These are phyloP conservation scores for Acanthochromis polyacanthus DNA, from an alignment of 2,113 vertebrate species.

Conservation along the genomic window DNA sequence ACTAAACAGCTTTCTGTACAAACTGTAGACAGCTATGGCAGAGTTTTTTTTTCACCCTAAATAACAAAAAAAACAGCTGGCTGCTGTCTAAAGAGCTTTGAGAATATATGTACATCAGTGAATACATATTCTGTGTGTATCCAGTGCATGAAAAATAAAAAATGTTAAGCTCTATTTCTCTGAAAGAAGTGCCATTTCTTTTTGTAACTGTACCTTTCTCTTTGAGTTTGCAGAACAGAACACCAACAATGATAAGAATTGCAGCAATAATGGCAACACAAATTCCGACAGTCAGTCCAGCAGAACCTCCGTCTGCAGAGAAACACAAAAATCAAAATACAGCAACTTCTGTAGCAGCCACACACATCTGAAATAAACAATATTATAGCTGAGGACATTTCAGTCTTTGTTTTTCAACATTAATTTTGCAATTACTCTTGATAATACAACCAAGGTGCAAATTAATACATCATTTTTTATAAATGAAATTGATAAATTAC, in stretches of 20 bases:
- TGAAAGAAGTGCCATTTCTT: too few relatives aligned
- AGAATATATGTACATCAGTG: neutral
- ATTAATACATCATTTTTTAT: too few relatives aligned
- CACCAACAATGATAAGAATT: rapidly evolving
- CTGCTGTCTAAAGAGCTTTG: too few relatives aligned
- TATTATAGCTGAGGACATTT: too few relatives aligned
- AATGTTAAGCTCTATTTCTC: neutral
- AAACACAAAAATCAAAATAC: constrained; percentile 32
- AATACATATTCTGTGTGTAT: neutral
- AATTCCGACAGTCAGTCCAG: neutral
- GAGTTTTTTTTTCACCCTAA: neutral
- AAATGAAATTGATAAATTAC: too few relatives aligned
- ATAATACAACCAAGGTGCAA: too few relatives aligned
- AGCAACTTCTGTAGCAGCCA: rapidly evolving
- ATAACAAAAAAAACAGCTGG: neutral
- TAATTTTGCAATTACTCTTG: too few relatives aligned
- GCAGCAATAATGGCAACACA: rapidly evolving
- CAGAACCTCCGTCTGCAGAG: constrained; percentile 5
- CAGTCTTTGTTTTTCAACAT: too few relatives aligned
- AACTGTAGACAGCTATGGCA: neutral
- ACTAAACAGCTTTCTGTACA: neutral
- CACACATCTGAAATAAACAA: too few relatives aligned
- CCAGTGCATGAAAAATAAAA: neutral
- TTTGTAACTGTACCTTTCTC: constrained; percentile 32
- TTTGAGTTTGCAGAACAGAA: neutral